phyloP scores from a whole-genome alignment of 2,113 vertebrate genomes.

The Alligator mississippiensis region DNA sequence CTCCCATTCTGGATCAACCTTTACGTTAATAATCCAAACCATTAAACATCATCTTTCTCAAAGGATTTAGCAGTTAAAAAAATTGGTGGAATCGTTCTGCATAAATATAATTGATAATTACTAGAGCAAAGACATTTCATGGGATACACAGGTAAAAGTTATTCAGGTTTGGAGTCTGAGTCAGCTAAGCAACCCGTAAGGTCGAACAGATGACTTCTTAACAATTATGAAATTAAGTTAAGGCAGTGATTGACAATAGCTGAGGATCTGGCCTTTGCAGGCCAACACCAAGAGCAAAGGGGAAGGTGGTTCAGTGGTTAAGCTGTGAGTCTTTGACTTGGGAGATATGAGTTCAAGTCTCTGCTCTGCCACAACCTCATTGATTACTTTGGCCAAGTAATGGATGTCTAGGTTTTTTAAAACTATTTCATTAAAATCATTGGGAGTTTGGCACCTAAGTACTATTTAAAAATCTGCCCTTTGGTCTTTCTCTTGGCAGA shows the following conservation, averaged over 20 bases:
- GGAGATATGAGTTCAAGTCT: neutral
- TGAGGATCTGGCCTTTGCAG: fast-evolving
- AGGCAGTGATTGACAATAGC: neutral
- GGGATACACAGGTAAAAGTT: neutral
- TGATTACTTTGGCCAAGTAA: neutral
- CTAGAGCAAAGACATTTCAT: constrained; percentile 66
- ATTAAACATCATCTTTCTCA: constrained; percentile 85
- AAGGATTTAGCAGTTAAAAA: constrained; percentile 78
- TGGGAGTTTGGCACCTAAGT: neutral
- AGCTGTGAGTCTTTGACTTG: neutral
- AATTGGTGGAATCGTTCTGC: constrained; percentile 73
- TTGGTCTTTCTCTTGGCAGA: neutral
- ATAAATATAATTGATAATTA: constrained; percentile 80
- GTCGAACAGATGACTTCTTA: neutral
- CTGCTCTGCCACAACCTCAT: neutral
- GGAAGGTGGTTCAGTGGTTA: neutral
- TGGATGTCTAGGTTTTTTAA: neutral
- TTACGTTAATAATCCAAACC: constrained; percentile 84
- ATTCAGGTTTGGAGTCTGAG: constrained; percentile 28
- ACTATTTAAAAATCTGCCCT: neutral
- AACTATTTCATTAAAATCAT: neutral
- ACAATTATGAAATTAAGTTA: neutral
- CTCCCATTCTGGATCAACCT: constrained; percentile 79
- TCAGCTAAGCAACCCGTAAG: neutral
- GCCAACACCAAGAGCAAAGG: neutral